These are phyloP conservation scores for Amphipyra berbera DNA, from an alignment of 2,888 invertebrate species.

Conservation along the genomic window DNA sequence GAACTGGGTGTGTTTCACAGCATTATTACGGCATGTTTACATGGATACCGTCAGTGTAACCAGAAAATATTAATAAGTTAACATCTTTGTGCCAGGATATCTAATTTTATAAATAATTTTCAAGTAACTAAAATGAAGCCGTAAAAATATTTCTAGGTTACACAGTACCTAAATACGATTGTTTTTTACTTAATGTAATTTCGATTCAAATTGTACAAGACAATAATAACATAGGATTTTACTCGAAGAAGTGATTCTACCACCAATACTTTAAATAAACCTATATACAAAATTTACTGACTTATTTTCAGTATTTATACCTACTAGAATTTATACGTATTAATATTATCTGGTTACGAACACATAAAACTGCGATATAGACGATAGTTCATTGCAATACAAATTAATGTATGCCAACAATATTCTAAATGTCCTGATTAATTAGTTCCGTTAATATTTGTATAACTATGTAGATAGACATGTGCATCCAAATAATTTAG, in stretches of 20 bases:
- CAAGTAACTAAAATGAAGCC: conserved; percentile 8
- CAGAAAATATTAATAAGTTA: conserved; percentile 62
- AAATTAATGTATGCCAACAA: conserved; percentile 62
- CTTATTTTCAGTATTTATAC: conserved; percentile 44
- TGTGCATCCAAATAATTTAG: conserved; percentile 87
- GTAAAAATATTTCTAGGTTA: conserved; percentile 2
- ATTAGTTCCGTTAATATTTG: conserved; percentile 73
- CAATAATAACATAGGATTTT: conserved; percentile 58
- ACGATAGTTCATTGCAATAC: conserved; percentile 59
- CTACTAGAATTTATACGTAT: conserved; percentile 43
- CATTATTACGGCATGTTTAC: conserved; percentile 34
- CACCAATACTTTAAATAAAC: conserved; percentile 37
- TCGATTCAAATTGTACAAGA: conserved; percentile 50
- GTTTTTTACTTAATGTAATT: conserved; percentile 10
- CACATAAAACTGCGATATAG: conserved; percentile 48
- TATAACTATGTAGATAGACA: conserved; percentile 79
- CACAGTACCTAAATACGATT: conserved; percentile 24
- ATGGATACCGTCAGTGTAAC: conserved; percentile 54
- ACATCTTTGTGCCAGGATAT: conserved; percentile 5
- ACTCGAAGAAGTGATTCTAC: conserved; percentile 43
- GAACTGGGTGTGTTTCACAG: conserved; percentile 62
- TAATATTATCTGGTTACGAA: conserved; percentile 65
- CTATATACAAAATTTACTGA: conserved; percentile 19
- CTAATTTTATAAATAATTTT: conserved; percentile 17
- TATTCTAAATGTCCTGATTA: conserved; percentile 70